Evolutionary conservation across 2,888 invertebrate genomes (phyloP), one percentile per base, ranked within the genome.

Genomic region (Dicyrtomina minuta): DNA sequence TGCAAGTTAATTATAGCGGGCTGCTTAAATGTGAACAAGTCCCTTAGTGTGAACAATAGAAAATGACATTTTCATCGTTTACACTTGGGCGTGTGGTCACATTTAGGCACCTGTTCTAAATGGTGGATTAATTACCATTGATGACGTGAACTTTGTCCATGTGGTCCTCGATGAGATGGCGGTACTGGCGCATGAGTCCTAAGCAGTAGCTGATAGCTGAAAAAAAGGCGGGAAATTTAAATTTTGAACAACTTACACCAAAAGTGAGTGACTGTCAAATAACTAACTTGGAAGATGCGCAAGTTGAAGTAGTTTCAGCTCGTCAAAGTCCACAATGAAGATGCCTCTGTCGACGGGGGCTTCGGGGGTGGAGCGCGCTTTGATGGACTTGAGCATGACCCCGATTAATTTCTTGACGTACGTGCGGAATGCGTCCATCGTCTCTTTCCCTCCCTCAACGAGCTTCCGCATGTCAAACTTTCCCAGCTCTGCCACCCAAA

Each of bases 241-340:
- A n/a, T n/a, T n/a, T n/a, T n/a, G n/a, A n/a, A n/a, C n/a, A n/a
- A n/a, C n/a, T n/a, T n/a, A n/a, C n/a, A n/a, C n/a, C n/a, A n/a
- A n/a, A n/a, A n/a, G n/a, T n/a, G n/a, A n/a, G n/a, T n/a, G n/a
- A n/a, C n/a, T n/a, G n/a, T n/a, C n/a, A n/a, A n/a, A n/a, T n/a
- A n/a, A n/a, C n/a, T n/a, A 79, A 53, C 72, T 79, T 71, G 73
- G 27, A 43, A 22, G 41, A 59, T 59, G 60, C 69, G 72, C 13
- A 62, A 55, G 4, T 55, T 61, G 49, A 20, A 20, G 20, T 1
- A 49, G 49, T n/a, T 13, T 1, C 12, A 49, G 17, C 22, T 22
- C 49, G 17, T 49, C 49, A 17, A 49, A 49, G 6, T 49, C 49
- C 49, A 49, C 49, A 17, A 49, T 1, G 22, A 49, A 49, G 20